Evolutionary conservation across 1,140 invertebrate genomes (phyloP), one percentile per base, ranked within the genome.

Genomic region (Maconellicoccus hirsutus): DNA sequence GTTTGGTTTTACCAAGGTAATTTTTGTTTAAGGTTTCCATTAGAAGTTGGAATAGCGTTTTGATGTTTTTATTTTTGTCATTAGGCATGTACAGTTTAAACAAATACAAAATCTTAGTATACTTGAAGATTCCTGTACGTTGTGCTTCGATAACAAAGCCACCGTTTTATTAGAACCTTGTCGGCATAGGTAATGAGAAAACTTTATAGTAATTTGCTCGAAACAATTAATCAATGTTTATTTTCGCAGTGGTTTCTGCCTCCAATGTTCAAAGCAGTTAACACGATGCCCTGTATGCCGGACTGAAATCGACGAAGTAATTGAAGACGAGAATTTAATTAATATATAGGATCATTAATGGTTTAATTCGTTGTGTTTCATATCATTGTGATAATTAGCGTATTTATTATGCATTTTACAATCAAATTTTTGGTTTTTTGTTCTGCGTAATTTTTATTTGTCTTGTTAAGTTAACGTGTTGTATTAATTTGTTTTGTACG

Each of bases 211-310:
- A 4, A 10, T 7, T 70, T 27, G 8, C 12, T 42, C 21, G 8
- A 16, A 70, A 1, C 4, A 38, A 0, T 70, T 52, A 52, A 52
- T 52, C n/a, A 16, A 52, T 73, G 72, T 72, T 75, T 77, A 77
- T 74, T 74, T 75, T 83, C 85, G 14, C 81, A 93, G 91, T 74
- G 92, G 92, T 59, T 94, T 95, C 80, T 96, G 93, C 81, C 83
- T 83, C 70, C 81, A 83, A 3, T 96, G 93, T 83, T 86, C 89
- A 8, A 81, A 85, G 66, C 87, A 90, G 77, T 77, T 96, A 72
- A 84, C 86, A 72, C 86, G 87, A 72, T 96, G 93, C 80, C 93
- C 93, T n/a, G 87, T 96, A 83, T 96, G 93, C 79, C 84, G 93
- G 74, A 84, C 87, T 23, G 74, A 79, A 33, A 89, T 91, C 52